These are phyloP conservation scores for Agriopis leucophaearia DNA, from an alignment of 2,888 invertebrate species.

Conservation along the genomic window DNA sequence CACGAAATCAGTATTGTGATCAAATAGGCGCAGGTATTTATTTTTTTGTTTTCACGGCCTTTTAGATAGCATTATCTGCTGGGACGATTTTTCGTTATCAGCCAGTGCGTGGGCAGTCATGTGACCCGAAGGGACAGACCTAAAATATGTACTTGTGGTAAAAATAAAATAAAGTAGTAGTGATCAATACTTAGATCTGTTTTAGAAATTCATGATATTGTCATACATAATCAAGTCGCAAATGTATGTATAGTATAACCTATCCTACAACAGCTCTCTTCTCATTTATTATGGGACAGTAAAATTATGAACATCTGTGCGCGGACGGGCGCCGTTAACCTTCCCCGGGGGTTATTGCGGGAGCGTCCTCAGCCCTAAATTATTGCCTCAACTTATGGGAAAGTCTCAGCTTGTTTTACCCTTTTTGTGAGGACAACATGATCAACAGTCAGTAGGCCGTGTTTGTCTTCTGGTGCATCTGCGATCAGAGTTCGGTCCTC, in stretches of 20 bases:
- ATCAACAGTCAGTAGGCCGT: neutral
- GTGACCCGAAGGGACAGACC: too few species aligned
- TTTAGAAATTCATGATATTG: neutral
- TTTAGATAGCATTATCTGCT: too few species aligned
- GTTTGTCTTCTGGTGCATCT: neutral
- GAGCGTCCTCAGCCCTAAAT: constrained; percentile 33
- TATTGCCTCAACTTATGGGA: constrained; percentile 27
- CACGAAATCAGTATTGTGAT: too few species aligned
- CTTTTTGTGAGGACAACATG: constrained; percentile 18
- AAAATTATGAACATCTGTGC: constrained; percentile 42
- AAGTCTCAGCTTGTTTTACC: constrained; percentile 19
- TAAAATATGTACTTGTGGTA: too few species aligned
- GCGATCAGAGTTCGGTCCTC: too few species aligned
- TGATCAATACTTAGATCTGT: neutral
- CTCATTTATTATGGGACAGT: constrained; percentile 36
- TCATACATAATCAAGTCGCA: neutral
- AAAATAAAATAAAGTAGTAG: neutral
- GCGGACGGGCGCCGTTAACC: constrained; percentile 41
- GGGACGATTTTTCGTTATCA: too few species aligned
- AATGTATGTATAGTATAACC: constrained; percentile 5
- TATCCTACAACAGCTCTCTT: constrained; percentile 32
- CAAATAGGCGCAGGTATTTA: too few species aligned
- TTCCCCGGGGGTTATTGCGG: constrained; percentile 35
- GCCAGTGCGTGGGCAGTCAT: too few species aligned
- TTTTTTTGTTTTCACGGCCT: too few species aligned